Conservation (phyloP, 2,113 vertebrate species). For the Chionodraco myersi region DNA sequence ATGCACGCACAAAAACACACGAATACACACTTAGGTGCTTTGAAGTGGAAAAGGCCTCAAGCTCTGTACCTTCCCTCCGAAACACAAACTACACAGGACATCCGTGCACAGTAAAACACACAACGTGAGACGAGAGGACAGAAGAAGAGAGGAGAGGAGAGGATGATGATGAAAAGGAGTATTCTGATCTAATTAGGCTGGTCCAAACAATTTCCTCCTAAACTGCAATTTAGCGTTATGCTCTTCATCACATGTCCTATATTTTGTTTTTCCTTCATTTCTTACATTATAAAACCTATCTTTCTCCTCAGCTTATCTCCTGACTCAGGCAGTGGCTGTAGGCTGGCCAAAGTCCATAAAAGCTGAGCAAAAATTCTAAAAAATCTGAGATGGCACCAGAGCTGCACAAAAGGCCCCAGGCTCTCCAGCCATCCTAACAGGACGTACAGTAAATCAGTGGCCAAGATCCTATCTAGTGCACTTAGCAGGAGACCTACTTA, state of each 20-base stretch:
- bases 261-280: slow-evolving; percentile 9
- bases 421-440: slow-evolving; percentile 50
- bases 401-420: slow-evolving; percentile 47
- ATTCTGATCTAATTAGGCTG: slow-evolving; percentile 42
- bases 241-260: slow-evolving; percentile 26
- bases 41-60: slow-evolving; percentile 79
- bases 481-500: slow-evolving; percentile 67
- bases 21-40: slow-evolving; percentile 69
- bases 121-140: slow-evolving; percentile 15
- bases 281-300: slow-evolving; percentile 16
- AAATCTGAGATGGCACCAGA: slow-evolving; percentile 53
- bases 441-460: slow-evolving; percentile 64
- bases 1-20: slow-evolving; percentile 53
- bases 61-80: slow-evolving; percentile 76
- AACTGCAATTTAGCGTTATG: slow-evolving; percentile 2
- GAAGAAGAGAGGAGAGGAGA: not conserved
- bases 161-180: slow-evolving; percentile 18
- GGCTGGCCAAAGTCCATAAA: slow-evolving; percentile 24
- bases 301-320: slow-evolving; percentile 23
- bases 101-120: slow-evolving; percentile 27
- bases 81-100: slow-evolving; percentile 65
- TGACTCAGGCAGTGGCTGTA: slow-evolving; percentile 35
- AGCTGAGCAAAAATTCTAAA: slow-evolving; percentile 48
- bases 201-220: slow-evolving; percentile 36
- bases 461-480: slow-evolving; percentile 65